Base-by-base conservation (phyloP, 23 tunicate species). In the Trididemnum nubilum region DNA sequence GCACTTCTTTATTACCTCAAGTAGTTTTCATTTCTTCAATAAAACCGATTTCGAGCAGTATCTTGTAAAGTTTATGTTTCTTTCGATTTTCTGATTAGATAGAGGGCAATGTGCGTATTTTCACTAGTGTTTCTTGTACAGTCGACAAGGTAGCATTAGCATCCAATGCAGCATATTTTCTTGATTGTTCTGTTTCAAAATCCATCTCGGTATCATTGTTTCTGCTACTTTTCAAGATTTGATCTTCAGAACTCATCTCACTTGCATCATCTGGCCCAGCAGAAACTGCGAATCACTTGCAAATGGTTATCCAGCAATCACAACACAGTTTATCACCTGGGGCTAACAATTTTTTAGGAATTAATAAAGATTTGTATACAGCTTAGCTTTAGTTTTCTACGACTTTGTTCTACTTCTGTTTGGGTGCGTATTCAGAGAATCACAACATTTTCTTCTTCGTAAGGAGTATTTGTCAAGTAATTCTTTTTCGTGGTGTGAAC, bases 251-350 rank as follows among this genome's bases (percentile, higher is more conserved):
- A 22, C 69, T 61, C 5, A 61, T 22, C 23, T 22, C 29, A 61
- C 19, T 25, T 22, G 29, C 4, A 61, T 61, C 69, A 61, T 61
- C 69, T 22, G 69, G 29, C 27, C 69, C 22, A 61, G 27, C 4
- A 19, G 29, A 61, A 22, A 61, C 69, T 61, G 15, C 29, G 29
- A 61, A 61, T 61, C 22, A 26, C 29, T 61, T 61, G 29, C 29
- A 26, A n/a, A 61, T 61, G 24, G 5, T 25, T 25, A 61, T 61
- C 69, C 69, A 61, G 29, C 69, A 61, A 22, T 61, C 69, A 61
- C 69, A 61, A 25, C 69, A 61, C 69, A 61, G 24, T 61, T 61
- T 61, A 44, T 61, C 29, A 61, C 69, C 69, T 22, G 69, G 69
- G 22, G 69, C 69, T 61, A 61, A 22, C 69, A 61, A 61, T 22